Base-by-base conservation (phyloP, 2,888 invertebrate genomes). In the Pseudococcus viburni region DNA sequence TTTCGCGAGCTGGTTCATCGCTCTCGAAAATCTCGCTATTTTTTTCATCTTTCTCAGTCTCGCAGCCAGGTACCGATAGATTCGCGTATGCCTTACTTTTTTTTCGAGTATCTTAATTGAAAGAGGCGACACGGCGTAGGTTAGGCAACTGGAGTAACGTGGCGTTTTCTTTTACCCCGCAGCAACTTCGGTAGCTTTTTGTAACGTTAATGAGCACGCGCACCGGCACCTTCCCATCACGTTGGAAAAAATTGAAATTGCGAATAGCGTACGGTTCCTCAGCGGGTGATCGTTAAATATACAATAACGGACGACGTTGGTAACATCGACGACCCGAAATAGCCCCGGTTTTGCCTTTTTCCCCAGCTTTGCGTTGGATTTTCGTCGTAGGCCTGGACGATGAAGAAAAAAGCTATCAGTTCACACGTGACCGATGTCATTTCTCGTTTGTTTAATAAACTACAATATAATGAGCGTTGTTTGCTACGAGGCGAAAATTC, bases 391-490 rank as follows among this genome's bases (percentile, higher is more conserved):
- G 59, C 22, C 55, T 6, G 64, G 9, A 17, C 33, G 15, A 12
- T n/a, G 11, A 26, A 4, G 11, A 33, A 73, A 83, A 83, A 39
- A 42, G 15, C 42, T 83, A 83, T 83, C 80, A 33, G 80, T 42
- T 83, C 80, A 83, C 80, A 83, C 80, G 80, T 83, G 80, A 83
- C 80, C 80, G 80, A 83, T 33, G 73, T 33, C 73, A 73, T 73
- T 33, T 73, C 73, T 73, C 73, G 73, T 73, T 73, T 73, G 33
- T 33, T 73, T 73, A 73, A 73, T 73, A 33, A 73, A 73, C 73
- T 33, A 73, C 33, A 15, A 33, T 73, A 73, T 73, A 73, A 73
- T 73, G 73, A 73, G 73, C 73, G 73, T 73, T 33, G 73, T 73
- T 73, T 73, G 33, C 1, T 22, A 55, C 22, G 33, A 33, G 26